Conservation (phyloP, 2,888 invertebrate species). For the Andrena dorsata region DNA sequence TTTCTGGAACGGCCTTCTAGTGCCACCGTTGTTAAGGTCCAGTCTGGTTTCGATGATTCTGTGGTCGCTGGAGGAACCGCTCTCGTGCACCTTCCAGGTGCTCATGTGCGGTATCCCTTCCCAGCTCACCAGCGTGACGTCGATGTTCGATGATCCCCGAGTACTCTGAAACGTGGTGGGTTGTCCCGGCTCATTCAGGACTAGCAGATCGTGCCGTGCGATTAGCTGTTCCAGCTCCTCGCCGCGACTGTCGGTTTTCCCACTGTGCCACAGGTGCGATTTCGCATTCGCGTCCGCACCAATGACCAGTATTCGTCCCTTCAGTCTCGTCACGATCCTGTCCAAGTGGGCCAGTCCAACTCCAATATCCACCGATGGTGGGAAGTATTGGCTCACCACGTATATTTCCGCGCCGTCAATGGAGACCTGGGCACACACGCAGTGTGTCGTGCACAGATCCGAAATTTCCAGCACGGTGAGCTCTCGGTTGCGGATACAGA, state of each 20-base stretch:
- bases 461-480: neutral
- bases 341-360: neutral
- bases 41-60: neutral
- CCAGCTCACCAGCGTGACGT: slow-evolving; percentile 1
- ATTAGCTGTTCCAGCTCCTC: neutral
- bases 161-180: neutral
- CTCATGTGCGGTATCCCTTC: neutral
- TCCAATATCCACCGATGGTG: neutral
- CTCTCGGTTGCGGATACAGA: neutral
- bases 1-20: neutral
- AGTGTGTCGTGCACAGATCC: neutral
- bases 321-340: neutral
- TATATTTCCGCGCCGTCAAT: neutral
- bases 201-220: neutral
- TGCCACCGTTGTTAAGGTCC: neutral
- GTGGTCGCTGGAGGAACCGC: slow-evolving; percentile 6
- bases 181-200: neutral
- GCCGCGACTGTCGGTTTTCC: neutral
- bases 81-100: neutral
- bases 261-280: neutral
- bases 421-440: neutral
- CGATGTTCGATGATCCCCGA: neutral
- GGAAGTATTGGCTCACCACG: neutral
- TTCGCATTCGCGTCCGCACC: neutral
- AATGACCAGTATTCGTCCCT: neutral